phyloP scores from a whole-genome alignment of 2,113 vertebrate genomes.

The Sminthopsis crassicaudata region DNA sequence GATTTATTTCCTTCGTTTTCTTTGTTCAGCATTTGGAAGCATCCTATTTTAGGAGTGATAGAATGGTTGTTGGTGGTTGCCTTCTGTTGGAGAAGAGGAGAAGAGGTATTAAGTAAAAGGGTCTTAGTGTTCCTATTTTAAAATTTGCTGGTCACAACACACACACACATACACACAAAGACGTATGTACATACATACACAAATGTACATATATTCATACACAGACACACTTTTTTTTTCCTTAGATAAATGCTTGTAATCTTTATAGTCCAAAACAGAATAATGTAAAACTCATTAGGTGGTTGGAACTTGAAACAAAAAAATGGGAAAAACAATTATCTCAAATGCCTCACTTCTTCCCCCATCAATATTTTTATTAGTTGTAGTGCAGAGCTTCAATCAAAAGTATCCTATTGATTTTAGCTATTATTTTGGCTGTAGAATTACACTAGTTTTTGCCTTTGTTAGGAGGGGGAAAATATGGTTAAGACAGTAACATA shows the following conservation, averaged over 20 bases:
- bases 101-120: conserved; percentile 18
- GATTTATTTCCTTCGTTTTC: conserved; percentile 30
- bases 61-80: background rate
- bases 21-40: conserved; percentile 50
- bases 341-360: background rate
- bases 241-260: background rate
- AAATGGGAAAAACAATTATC: background rate
- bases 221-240: background rate
- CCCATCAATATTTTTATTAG: background rate
- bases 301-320: background rate
- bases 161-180: background rate
- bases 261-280: background rate
- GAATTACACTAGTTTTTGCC: background rate
- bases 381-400: background rate
- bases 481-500: too few relatives aligned
- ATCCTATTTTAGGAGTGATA: conserved; percentile 34
- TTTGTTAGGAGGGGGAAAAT: background rate
- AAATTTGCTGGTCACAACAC: background rate
- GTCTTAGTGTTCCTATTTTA: background rate
- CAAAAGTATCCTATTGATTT: background rate
- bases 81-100: conserved; percentile 45
- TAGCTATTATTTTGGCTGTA: background rate
- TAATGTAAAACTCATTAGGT: background rate
- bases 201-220: too few relatives aligned
- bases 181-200: too few relatives aligned